Percentiles rank a stretch among this genome's conserved stretches.
phyloP scores from a whole-genome alignment of 1,140 invertebrate species.

The Habropoda laboriosa region DNA sequence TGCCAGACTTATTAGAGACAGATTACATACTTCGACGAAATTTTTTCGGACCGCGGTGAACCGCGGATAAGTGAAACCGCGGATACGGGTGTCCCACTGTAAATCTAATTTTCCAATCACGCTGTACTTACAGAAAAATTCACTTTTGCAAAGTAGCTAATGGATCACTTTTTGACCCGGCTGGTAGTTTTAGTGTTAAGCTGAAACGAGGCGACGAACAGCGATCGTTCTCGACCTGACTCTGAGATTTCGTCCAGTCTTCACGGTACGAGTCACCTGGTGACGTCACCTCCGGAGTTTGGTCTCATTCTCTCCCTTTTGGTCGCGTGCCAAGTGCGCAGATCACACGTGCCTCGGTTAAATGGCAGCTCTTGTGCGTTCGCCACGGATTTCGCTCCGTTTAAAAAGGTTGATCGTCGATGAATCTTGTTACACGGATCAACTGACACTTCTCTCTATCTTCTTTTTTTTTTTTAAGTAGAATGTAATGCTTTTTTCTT shows the following conservation, averaged over 20 bases:
- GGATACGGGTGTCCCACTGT: too few species aligned
- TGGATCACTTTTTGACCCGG: too few species aligned
- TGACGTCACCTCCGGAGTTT: constrained; percentile 52
- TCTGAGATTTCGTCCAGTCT: neutral
- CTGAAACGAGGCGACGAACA: neutral
- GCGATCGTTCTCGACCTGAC: neutral
- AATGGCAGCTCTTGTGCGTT: constrained; percentile 55
- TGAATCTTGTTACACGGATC: neutral
- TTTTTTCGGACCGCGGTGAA: too few species aligned
- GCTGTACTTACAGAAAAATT: too few species aligned
- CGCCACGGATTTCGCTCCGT: constrained; percentile 26
- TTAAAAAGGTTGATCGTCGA: constrained; percentile 1
- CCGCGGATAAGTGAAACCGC: too few species aligned
- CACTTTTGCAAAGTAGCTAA: too few species aligned
- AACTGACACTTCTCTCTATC: neutral
- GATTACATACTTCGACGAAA: too few species aligned
- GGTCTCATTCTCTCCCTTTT: constrained; percentile 58
- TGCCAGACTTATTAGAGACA: too few species aligned
- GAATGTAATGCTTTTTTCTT: too few species aligned
- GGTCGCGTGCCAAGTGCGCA: constrained; percentile 73
- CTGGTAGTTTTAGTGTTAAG: too few species aligned
- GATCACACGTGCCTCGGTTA: constrained; percentile 64
- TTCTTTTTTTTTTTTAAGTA: too few species aligned
- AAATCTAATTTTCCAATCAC: too few species aligned
- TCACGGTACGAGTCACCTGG: constrained; percentile 30